These are phyloP conservation scores for Cordilura impudica DNA, from an alignment of 2,888 invertebrate genomes.

Conservation along the genomic window DNA sequence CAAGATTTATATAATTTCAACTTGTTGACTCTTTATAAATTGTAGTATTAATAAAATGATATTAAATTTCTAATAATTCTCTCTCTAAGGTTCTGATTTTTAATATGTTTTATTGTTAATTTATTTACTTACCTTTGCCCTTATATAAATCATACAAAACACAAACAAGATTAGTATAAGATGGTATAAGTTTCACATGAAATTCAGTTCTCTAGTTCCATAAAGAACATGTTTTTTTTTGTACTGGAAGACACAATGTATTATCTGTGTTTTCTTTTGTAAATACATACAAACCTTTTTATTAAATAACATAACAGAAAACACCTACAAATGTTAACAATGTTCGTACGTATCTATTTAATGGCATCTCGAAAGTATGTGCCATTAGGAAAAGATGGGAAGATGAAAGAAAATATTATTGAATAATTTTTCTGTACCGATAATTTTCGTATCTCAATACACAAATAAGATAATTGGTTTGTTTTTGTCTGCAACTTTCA, in stretches of 20 bases:
- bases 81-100: neutral
- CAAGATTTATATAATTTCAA: too few relatives aligned
- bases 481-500: too few relatives aligned
- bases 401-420: too few relatives aligned
- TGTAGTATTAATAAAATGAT: too few relatives aligned
- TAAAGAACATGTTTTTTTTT: constrained; percentile 8
- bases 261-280: constrained; percentile 17
- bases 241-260: constrained; percentile 17
- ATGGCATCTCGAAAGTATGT: neutral
- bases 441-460: too few relatives aligned
- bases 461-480: too few relatives aligned
- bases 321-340: neutral
- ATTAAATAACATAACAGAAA: constrained; percentile 12
- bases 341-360: neutral
- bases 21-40: too few relatives aligned
- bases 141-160: constrained; percentile 15
- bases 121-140: neutral
- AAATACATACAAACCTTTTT: constrained; percentile 19
- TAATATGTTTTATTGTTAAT: neutral
- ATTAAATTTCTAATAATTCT: neutral
- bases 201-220: neutral
- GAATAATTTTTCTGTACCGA: too few relatives aligned
- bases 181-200: constrained; percentile 15
- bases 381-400: constrained; percentile 10
- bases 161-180: constrained; percentile 21